Percentiles rank a stretch among this genome's conserved stretches.
Evolutionary conservation across 2,888 invertebrate genomes (phyloP).

Genomic region (Caenorhabditis sp.): DNA sequence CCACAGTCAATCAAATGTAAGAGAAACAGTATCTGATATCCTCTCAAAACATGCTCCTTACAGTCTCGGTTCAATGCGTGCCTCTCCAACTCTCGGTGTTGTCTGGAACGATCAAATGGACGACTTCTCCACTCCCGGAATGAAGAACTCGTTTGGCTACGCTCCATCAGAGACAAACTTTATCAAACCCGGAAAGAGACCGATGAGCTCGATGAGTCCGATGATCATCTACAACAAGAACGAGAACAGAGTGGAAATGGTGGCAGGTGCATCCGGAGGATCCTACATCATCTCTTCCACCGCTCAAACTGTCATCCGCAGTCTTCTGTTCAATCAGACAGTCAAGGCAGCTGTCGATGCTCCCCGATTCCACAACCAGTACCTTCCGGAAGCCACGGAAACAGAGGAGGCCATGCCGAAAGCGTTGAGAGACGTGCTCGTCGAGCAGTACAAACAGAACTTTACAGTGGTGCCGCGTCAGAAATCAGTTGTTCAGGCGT

Average conservation of each 20-base stretch:
- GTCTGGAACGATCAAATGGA: slow-evolving; percentile 82
- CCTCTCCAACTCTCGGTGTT: slow-evolving; percentile 79
- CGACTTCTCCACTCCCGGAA: slow-evolving; percentile 85
- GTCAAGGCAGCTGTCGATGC: slow-evolving; percentile 88
- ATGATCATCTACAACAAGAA: slow-evolving; percentile 88
- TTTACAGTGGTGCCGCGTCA: slow-evolving; percentile 75
- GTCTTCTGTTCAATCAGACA: slow-evolving; percentile 89
- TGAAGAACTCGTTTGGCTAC: slow-evolving; percentile 82
- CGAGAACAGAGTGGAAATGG: slow-evolving; percentile 86
- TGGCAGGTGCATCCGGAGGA: slow-evolving; percentile 93
- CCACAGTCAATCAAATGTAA: slow-evolving; percentile 88
- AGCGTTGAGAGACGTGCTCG: slow-evolving; percentile 74
- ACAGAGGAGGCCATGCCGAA: slow-evolving; percentile 88
- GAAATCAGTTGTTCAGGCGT: slow-evolving; percentile 80
- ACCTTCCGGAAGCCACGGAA: slow-evolving; percentile 87
- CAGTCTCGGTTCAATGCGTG: slow-evolving; percentile 78
- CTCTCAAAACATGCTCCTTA: slow-evolving; percentile 19
- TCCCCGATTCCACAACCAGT: slow-evolving; percentile 81
- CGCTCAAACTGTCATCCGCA: slow-evolving; percentile 86
- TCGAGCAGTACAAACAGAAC: slow-evolving; percentile 77
- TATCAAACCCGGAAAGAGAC: slow-evolving; percentile 90
- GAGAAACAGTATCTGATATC: neutral
- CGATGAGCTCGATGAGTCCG: slow-evolving; percentile 94
- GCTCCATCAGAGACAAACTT: slow-evolving; percentile 90
- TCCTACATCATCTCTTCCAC: slow-evolving; percentile 92